Conservation (phyloP, 2,797 vertebrate species). For the Coccyzus lansbergi region DNA sequence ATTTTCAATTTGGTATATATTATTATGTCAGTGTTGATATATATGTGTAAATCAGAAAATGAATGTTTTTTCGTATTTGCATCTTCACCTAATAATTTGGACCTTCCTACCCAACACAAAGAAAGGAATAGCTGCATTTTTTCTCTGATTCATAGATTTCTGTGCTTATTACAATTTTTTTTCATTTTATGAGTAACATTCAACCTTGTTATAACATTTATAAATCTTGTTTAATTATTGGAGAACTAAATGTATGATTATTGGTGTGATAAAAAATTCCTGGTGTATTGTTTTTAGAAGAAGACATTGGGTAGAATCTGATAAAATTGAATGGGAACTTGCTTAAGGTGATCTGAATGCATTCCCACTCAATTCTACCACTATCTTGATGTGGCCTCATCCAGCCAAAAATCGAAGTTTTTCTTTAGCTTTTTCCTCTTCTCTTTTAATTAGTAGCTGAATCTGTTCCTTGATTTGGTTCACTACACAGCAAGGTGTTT, state of each 20-base stretch:
- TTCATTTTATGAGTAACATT: not conserved
- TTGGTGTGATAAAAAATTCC: not conserved
- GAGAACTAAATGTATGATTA: slow-evolving; percentile 16
- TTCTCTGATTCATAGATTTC: not conserved
- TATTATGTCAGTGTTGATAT: slow-evolving; percentile 2
- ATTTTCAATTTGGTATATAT: slow-evolving; percentile 30
- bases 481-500: not conserved
- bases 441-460: not conserved
- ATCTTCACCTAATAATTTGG: not conserved
- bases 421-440: not conserved
- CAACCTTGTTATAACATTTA: not conserved
- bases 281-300: not conserved
- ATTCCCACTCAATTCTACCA: not conserved
- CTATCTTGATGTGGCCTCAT: not conserved
- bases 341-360: not conserved
- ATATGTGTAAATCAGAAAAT: slow-evolving; percentile 28
- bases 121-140: not conserved
- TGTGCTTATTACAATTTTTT: not conserved
- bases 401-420: not conserved
- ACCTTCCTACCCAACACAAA: not conserved
- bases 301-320: not conserved
- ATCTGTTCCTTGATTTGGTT: not conserved
- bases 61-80: not conserved
- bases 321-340: not conserved
- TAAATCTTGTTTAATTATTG: slow-evolving; percentile 16